Base-by-base conservation (phyloP, 1,140 invertebrate species). In the Laupala kohalensis region DNA sequence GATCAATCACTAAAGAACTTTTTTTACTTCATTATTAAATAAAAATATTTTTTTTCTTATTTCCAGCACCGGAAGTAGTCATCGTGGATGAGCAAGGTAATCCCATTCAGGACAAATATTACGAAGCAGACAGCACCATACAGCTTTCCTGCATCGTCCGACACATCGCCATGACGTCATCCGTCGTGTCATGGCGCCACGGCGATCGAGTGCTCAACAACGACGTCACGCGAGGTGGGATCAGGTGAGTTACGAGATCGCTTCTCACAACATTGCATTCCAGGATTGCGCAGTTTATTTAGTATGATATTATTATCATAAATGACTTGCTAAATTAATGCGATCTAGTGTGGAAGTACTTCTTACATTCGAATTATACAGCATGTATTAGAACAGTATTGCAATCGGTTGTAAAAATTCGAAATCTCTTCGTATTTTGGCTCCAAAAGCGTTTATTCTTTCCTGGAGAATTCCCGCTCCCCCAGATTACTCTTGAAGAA, bases 61-160 rank as follows among this genome's bases (percentile, higher is more conserved):
- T 53, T 53, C 1, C 81, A 92, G 90, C 88, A 26, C 89, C 89
- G 27, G 88, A 89, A 78, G 89, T 91, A 23, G 86, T 87, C 80
- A 90, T 92, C 77, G 86, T 91, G 29, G 90, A 91, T 77, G 87
- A 88, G 74, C 84, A 88, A 73, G 89, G 88, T 5, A 83, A 84
- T 75, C 85, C 85, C 9, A 81, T 90, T 26, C 81, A 85, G 72
- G 89, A 90, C 79, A 90, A 90, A 76, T 90, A 89, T 78, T 90
- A 90, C 77, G 89, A 92, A 77, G 89, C 88, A 0, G 89, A 90
- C 75, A 90, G 88, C 70, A 91, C 90, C 4, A 85, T 92, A 71
- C 88, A 90, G 72, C 80, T 91, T 74, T 84, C 88, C 69, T 92
- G 90, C 77, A 83, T 89, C 69, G 89, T 90, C 24, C 84, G 88